A percentile compares a stretch with the other conserved stretches of the same genome.
These are phyloP conservation scores for Lerema accius DNA, from an alignment of 1,140 invertebrate species.

Conservation along the genomic window DNA sequence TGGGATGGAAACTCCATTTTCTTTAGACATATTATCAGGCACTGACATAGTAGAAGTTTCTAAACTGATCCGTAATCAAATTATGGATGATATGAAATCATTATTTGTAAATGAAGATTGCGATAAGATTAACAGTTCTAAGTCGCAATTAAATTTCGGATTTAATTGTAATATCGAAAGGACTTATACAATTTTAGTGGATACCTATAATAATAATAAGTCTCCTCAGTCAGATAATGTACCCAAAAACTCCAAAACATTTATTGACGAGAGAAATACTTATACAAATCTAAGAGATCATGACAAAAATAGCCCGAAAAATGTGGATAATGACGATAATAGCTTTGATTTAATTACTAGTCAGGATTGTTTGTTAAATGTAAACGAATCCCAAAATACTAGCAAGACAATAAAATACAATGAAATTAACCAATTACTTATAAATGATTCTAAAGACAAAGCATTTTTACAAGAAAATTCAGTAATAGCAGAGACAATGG, in stretches of 20 bases:
- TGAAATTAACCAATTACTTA: not conserved
- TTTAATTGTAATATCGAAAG: conserved; percentile 24
- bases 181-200: conserved; percentile 20
- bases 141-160: conserved; percentile 1
- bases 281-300: not conserved
- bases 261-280: not conserved
- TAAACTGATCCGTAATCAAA: conserved; percentile 32
- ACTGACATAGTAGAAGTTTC: conserved; percentile 37
- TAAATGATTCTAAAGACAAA: conserved; percentile 1
- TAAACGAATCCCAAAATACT: not conserved
- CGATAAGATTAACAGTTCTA: not conserved
- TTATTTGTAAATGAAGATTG: not conserved
- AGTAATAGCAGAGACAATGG: not conserved
- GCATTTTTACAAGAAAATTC: not conserved
- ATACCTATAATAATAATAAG: conserved; percentile 2
- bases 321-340: conserved; percentile 25
- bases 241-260: not conserved
- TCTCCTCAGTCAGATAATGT: not conserved
- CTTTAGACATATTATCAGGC: not conserved
- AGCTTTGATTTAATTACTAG: conserved; percentile 15
- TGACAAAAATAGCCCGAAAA: conserved; percentile 14
- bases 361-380: not conserved
- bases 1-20: conserved; percentile 1
- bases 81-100: conserved; percentile 17
- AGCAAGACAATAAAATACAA: not conserved